Evolutionary conservation across 2,113 vertebrate genomes (phyloP).

Genomic region (Cinclus cinclus): DNA sequence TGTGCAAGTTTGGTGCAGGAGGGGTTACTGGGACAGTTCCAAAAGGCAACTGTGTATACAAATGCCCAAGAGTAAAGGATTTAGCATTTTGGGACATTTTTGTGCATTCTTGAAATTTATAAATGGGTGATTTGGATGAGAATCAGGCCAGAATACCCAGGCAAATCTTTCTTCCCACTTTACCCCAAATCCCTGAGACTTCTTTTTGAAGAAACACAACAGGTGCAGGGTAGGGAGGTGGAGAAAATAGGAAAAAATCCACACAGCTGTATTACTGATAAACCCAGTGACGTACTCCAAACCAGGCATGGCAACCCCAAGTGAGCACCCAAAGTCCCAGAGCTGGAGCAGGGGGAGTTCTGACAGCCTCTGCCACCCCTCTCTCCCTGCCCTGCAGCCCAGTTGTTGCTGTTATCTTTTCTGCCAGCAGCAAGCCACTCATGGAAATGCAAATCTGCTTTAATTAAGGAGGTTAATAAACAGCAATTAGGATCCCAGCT

Average conservation of each 20-base stretch:
- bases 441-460: slow-evolving; percentile 87
- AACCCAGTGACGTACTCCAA: neutral
- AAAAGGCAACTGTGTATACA: neutral
- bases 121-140: neutral
- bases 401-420: neutral
- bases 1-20: neutral
- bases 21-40: neutral
- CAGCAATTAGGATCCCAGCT: slow-evolving; percentile 80
- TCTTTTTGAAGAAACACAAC: neutral
- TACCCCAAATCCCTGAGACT: neutral
- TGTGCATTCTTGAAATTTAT: neutral
- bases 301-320: rapidly evolving
- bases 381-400: neutral
- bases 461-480: slow-evolving; percentile 86
- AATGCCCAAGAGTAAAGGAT: neutral
- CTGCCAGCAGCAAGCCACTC: slow-evolving; percentile 60
- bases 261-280: neutral
- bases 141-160: neutral
- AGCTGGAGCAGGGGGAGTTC: neutral
- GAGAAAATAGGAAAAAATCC: neutral
- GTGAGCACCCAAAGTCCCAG: rapidly evolving
- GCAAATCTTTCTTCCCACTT: neutral
- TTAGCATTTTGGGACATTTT: neutral
- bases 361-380: neutral
- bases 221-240: no score